Conservation (phyloP, 2,888 invertebrate genomes). For the Mimachlamys varia region DNA sequence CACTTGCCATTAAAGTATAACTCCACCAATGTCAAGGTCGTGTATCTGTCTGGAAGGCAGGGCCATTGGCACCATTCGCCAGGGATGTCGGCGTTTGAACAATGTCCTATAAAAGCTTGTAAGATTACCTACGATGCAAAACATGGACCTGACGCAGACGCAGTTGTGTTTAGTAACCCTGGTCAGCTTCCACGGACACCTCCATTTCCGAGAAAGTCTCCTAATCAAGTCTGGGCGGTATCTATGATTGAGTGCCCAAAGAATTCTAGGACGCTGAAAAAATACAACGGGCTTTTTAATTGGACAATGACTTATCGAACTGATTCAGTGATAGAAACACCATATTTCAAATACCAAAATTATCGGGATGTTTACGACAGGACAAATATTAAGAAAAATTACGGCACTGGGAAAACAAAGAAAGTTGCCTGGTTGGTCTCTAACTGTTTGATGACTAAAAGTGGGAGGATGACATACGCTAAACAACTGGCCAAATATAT, state of each 20-base stretch:
- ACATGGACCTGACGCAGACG: conserved; percentile 41
- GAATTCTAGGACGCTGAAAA: conserved; percentile 39
- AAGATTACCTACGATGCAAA: conserved; percentile 43
- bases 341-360: conserved; percentile 49
- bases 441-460: conserved; percentile 43
- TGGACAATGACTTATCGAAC: conserved; percentile 54
- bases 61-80: not conserved
- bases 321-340: conserved; percentile 48
- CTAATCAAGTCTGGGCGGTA: conserved; percentile 50
- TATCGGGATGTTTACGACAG: not conserved
- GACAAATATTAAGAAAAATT: not conserved
- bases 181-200: conserved; percentile 39
- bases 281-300: conserved; percentile 47
- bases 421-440: conserved; percentile 52
- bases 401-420: conserved; percentile 46
- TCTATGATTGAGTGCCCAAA: conserved; percentile 44
- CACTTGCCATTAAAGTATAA: not conserved
- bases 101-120: conserved; percentile 48
- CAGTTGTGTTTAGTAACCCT: conserved; percentile 49
- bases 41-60: not conserved
- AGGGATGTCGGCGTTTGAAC: not conserved
- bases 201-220: conserved; percentile 41
- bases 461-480: conserved; percentile 49
- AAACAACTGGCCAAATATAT: conserved; percentile 46
- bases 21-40: not conserved